These are phyloP conservation scores for Thecophora atra DNA, from an alignment of 2,888 invertebrate genomes.

Conservation along the genomic window DNA sequence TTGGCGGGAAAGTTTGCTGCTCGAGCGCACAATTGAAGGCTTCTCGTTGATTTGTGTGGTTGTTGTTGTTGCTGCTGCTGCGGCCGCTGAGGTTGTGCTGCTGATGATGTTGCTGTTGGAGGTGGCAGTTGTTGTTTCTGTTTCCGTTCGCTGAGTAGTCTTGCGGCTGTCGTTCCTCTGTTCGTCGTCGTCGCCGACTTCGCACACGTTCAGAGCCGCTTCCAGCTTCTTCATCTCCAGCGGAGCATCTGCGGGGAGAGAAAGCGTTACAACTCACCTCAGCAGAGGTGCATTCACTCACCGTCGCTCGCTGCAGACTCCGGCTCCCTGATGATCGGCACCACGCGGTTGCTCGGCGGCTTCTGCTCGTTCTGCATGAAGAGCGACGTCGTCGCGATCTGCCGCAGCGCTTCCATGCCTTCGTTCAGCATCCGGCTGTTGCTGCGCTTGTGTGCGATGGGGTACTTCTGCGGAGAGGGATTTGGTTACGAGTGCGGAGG, in stretches of 20 bases:
- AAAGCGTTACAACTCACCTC: background rate
- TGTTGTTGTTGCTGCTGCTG: slow-evolving; percentile 44
- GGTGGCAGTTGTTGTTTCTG: slow-evolving; percentile 25
- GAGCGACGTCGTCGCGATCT: slow-evolving; percentile 66
- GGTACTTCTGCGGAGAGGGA: slow-evolving; percentile 53
- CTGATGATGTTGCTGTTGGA: slow-evolving; percentile 11
- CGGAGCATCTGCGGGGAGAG: slow-evolving; percentile 52
- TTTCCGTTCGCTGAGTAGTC: slow-evolving; percentile 42
- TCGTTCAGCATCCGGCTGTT: slow-evolving; percentile 66
- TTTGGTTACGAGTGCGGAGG: background rate
- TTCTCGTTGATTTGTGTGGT: slow-evolving; percentile 45
- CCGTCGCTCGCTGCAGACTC: slow-evolving; percentile 55
- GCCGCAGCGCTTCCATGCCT: slow-evolving; percentile 66
- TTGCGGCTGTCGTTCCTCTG: slow-evolving; percentile 35
- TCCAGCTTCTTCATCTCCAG: slow-evolving; percentile 64
- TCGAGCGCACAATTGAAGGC: slow-evolving; percentile 45
- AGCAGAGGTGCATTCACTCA: background rate
- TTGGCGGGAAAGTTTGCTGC: slow-evolving; percentile 61
- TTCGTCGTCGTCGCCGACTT: slow-evolving; percentile 62
- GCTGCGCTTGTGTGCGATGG: slow-evolving; percentile 62
- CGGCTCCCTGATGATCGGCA: slow-evolving; percentile 66
- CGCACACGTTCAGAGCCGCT: slow-evolving; percentile 58
- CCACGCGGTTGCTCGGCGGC: slow-evolving; percentile 60
- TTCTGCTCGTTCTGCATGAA: slow-evolving; percentile 68
- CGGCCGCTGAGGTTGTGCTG: slow-evolving; percentile 40